Percentiles rank a stretch among this genome's conserved stretches.
Conservation (phyloP, 2,113 vertebrate species). For the Cryptomyrus ogoouensis region DNA sequence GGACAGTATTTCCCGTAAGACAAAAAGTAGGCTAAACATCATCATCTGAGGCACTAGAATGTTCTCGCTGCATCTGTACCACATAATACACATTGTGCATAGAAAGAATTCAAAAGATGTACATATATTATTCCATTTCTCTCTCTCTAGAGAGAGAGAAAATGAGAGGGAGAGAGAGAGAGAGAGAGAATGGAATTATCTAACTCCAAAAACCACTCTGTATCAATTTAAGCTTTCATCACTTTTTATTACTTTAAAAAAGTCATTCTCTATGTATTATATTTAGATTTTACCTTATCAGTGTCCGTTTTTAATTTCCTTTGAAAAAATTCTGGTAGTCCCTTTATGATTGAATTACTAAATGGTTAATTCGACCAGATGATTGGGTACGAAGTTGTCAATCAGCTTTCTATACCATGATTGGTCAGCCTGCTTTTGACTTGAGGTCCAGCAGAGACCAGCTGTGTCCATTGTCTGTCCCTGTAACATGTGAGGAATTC, state of each 20-base stretch:
- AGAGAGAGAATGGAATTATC: not conserved
- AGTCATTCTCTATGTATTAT: not conserved
- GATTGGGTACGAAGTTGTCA: not conserved
- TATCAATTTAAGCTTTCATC: not conserved
- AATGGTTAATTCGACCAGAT: not conserved
- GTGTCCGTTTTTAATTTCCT: not conserved
- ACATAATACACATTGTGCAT: not conserved
- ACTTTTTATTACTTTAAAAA: not conserved
- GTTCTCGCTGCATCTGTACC: not conserved
- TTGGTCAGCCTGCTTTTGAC: not conserved
- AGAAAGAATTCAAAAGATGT: not conserved
- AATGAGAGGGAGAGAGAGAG: no score
- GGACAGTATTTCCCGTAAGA: not conserved
- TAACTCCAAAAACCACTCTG: not conserved
- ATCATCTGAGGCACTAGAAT: not conserved
- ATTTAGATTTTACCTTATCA: not conserved
- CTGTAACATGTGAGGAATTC: constrained; percentile 4
- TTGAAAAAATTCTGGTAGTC: not conserved
- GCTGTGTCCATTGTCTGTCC: not conserved
- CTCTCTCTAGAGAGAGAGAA: no score
- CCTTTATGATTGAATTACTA: not conserved
- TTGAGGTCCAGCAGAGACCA: not conserved
- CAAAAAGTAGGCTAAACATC: not conserved
- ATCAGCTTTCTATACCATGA: not conserved
- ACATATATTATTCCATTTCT: not conserved